Base-by-base conservation (phyloP, 2,888 invertebrate genomes). In the Ferrisia virgata region DNA sequence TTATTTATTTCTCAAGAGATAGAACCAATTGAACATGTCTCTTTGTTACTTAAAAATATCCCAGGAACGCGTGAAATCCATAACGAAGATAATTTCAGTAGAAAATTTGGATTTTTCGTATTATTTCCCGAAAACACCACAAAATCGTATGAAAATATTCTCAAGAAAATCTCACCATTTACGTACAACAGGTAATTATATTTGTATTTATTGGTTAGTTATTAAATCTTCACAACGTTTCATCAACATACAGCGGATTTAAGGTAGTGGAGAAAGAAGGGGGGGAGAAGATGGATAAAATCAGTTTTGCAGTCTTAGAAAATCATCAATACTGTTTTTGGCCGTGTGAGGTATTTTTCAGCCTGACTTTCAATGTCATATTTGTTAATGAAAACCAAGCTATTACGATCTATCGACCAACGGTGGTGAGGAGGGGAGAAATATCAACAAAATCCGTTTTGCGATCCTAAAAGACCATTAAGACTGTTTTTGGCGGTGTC, bases 201-300 rank as follows among this genome's bases (percentile, higher is more conserved):
- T 28, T 25, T 9, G 53, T n/a, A n/a, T 53, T 53, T 53, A 53
- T n/a, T 53, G 4, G n/a, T n/a, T n/a, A n/a, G n/a, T n/a, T n/a
- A n/a, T n/a, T n/a, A n/a, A n/a, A n/a, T n/a, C n/a, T 39, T 11
- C 72, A 72, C 33, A 8, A 33, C 3, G n/a, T n/a, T n/a, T n/a
- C n/a, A n/a, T n/a, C n/a, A n/a, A n/a, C n/a, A n/a, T n/a, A n/a
- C n/a, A n/a, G n/a, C n/a, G n/a, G n/a, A n/a, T n/a, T n/a, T n/a
- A n/a, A n/a, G n/a, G 43, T 36, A 13, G 33, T 85, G 31, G 82
- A 82, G 6, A 85, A 85, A 36, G 64, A 69, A 31, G 84, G 84
- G 1, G 85, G 85, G 5, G 47, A 85, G 33, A 31, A 82, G 2
- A 80, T 85, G 84, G 33, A 79, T 15, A 82, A 82, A 22, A 33